Conservation (phyloP, 1,140 invertebrate species). For the Contarinia nasturtii region DNA sequence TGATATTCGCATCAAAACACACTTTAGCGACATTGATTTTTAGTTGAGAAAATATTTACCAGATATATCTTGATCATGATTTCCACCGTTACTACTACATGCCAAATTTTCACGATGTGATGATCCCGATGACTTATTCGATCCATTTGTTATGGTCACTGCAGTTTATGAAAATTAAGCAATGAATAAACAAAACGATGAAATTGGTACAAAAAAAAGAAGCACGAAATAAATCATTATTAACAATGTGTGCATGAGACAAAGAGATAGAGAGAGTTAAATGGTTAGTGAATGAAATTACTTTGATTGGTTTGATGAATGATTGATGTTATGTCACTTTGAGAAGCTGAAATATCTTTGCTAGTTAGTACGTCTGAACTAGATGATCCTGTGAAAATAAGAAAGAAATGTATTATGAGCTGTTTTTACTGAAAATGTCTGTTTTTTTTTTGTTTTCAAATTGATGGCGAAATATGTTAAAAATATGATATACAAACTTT, state of each 20-base stretch:
- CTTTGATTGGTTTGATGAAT: conserved; percentile 24
- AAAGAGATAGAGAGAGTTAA: no score
- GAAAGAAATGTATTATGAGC: no score
- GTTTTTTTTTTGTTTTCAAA: no score
- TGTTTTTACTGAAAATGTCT: no score
- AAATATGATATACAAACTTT: no score
- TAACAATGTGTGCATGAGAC: neutral
- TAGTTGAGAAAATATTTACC: conserved; percentile 3
- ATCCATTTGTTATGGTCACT: conserved; percentile 6
- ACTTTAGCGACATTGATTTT: no score
- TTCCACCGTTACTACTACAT: neutral
- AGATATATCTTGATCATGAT: conserved; percentile 4
- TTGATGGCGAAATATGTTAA: no score
- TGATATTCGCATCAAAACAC: no score
- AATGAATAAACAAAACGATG: no score
- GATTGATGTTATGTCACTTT: conserved; percentile 24
- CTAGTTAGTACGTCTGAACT: conserved; percentile 23
- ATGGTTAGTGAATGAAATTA: neutral
- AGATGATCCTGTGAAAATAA: conserved; percentile 15
- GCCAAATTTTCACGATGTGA: conserved; percentile 2
- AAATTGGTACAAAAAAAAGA: neutral
- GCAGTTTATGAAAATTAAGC: neutral
- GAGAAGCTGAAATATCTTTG: conserved; percentile 24
- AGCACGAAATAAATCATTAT: neutral
- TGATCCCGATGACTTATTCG: conserved; percentile 6